Percentiles rank a stretch among this genome's conserved stretches.
phyloP scores from a whole-genome alignment of 2,888 invertebrate genomes.

The Agrotis puta region DNA sequence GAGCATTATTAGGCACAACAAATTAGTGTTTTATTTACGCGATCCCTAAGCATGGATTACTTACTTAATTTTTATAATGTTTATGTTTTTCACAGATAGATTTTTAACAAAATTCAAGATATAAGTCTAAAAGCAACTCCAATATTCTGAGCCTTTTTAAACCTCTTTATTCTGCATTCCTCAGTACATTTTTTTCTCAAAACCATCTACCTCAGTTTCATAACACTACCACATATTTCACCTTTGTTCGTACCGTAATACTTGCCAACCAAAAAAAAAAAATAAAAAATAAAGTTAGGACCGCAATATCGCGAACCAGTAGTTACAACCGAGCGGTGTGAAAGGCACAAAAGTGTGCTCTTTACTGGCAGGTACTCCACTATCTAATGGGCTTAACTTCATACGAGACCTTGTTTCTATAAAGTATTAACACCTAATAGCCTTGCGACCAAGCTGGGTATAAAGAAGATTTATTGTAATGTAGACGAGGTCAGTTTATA shows the following conservation, averaged over 20 bases:
- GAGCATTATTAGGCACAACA: no score
- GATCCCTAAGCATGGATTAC: no score
- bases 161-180: not conserved
- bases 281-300: not conserved
- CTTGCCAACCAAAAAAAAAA: not conserved
- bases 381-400: conserved; percentile 64
- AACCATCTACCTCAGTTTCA: not conserved
- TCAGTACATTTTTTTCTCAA: not conserved
- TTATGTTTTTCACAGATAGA: no score
- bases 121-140: no score
- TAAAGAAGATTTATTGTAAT: conserved; percentile 32
- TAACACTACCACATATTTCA: not conserved
- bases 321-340: conserved; percentile 36
- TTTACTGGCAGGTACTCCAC: conserved; percentile 53
- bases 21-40: no score
- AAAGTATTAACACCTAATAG: conserved; percentile 61
- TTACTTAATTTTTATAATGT: no score
- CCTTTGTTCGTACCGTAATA: not conserved
- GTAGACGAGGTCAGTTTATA: conserved; percentile 3
- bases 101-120: no score
- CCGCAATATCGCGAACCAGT: conserved; percentile 38
- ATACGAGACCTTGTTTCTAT: conserved; percentile 46
- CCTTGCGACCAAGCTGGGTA: conserved; percentile 35
- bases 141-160: no score
- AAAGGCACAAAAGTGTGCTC: conserved; percentile 57